Evolutionary conservation across 2,888 invertebrate species (phyloP).

Genomic region (Antitype chi): DNA sequence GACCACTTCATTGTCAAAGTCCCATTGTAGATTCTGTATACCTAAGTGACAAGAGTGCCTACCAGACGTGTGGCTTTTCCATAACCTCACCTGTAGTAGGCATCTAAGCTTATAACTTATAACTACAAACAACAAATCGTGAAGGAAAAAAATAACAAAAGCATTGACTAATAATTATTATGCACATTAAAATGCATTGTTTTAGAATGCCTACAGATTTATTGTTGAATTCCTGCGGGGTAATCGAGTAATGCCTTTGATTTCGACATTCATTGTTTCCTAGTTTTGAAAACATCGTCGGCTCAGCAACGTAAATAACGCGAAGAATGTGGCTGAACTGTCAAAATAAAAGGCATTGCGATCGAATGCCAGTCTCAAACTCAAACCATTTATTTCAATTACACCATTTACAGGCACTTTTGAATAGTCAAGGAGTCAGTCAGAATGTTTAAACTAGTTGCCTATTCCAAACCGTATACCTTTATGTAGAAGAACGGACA

Average conservation of each 20-base stretch:
- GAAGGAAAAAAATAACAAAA: slow-evolving; percentile 23
- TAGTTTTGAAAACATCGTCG: background rate
- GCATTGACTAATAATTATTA: background rate
- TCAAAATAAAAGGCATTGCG: background rate
- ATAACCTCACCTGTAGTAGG: background rate
- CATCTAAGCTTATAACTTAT: background rate
- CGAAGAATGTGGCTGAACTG: background rate
- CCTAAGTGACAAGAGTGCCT: background rate
- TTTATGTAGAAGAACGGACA: background rate
- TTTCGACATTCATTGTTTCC: background rate
- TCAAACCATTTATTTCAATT: background rate
- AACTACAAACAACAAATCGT: background rate
- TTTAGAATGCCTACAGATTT: background rate
- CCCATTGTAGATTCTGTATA: background rate
- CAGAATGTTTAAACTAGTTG: background rate
- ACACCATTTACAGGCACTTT: background rate
- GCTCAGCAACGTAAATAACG: background rate
- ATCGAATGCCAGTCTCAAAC: background rate
- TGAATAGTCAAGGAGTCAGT: background rate
- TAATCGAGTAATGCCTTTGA: background rate
- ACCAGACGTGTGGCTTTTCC: background rate
- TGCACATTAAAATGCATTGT: background rate
- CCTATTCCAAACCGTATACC: background rate
- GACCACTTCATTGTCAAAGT: background rate
- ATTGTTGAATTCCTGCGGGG: background rate